phyloP scores from a whole-genome alignment of 2,797 vertebrate species.

The Chelon labrosus region DNA sequence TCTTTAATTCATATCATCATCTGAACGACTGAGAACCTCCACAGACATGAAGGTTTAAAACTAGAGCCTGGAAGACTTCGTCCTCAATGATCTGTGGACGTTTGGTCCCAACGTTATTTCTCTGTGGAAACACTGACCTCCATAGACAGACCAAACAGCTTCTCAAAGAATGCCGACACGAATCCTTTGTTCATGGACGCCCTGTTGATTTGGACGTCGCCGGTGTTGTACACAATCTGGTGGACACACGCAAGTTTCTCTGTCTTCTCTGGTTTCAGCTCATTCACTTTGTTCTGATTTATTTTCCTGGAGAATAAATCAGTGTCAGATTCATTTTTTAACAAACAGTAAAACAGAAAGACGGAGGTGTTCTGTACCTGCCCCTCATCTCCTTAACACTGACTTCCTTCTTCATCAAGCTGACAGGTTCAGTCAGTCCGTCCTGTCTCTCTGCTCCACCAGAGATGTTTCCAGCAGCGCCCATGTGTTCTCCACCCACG shows the following conservation, averaged over 20 bases:
- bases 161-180: constrained; percentile 1
- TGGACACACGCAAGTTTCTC: constrained; percentile 7
- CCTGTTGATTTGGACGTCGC: neutral
- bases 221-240: constrained; percentile 13
- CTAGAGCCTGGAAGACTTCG: too few relatives aligned
- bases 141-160: neutral
- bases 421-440: neutral
- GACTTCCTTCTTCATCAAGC: constrained; percentile 4
- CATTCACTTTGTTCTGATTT: neutral
- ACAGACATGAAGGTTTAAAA: too few relatives aligned
- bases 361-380: constrained; percentile 9
- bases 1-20: too few relatives aligned
- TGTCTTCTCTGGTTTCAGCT: neutral
- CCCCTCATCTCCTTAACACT: neutral
- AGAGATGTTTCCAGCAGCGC: too few relatives aligned
- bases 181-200: neutral
- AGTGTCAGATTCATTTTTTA: neutral
- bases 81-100: too few relatives aligned
- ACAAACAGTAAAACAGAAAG: too few relatives aligned
- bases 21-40: too few relatives aligned
- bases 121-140: neutral
- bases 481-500: neutral
- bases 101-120: too few relatives aligned
- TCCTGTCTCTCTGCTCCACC: neutral
- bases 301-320: neutral